A percentile compares a stretch with the other conserved stretches of the same genome.
Conservation (phyloP, 2,113 vertebrate species). For the Plotosus lineatus region DNA sequence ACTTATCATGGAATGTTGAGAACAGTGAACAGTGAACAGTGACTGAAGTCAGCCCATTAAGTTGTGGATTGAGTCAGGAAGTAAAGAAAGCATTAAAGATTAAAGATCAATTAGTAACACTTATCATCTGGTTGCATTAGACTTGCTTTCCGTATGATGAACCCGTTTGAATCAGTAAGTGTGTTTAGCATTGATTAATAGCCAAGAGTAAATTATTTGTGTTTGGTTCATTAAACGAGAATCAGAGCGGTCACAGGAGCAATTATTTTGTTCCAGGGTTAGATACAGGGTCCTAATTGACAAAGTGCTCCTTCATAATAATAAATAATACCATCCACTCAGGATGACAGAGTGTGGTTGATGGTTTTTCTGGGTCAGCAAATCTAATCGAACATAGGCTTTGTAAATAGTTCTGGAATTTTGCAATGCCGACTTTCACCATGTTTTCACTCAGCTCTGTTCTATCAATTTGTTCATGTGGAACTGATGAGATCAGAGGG, state of each 20-base stretch:
- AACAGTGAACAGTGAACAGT: neutral
- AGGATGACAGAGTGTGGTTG: neutral
- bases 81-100: neutral
- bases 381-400: neutral
- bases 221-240: constrained; percentile 17
- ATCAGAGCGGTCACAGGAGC: constrained; percentile 13
- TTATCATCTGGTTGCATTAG: neutral
- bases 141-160: neutral
- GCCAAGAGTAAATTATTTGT: constrained; percentile 7
- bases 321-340: neutral
- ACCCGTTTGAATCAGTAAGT: neutral
- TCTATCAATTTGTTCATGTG: neutral
- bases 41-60: neutral
- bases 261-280: constrained; percentile 21
- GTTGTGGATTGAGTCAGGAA: neutral
- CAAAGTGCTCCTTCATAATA: neutral
- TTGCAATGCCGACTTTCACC: neutral
- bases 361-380: neutral
- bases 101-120: neutral
- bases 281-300: constrained; percentile 22
- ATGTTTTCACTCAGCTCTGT: neutral
- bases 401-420: neutral
- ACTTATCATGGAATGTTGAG: neutral
- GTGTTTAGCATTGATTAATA: neutral
- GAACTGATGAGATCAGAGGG: neutral